Evolutionary conservation across 2,797 vertebrate genomes (phyloP), one percentile per base, ranked within the genome.

Genomic region (Lophotriccus pileatus): DNA sequence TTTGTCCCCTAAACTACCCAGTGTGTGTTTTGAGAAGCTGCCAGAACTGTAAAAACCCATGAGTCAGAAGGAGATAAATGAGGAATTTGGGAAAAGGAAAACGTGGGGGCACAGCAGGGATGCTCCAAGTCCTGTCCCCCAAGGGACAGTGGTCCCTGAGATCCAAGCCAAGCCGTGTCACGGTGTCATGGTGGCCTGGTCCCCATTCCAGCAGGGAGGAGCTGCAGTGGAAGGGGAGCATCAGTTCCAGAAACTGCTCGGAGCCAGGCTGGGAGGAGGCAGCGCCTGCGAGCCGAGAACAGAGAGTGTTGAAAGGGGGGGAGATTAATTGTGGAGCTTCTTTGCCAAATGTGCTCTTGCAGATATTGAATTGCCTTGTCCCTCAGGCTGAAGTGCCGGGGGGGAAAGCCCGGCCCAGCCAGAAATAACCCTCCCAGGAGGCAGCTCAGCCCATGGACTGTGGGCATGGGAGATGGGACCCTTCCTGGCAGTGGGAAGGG

Each of bases 341-440:
- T 81, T 41, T 92, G 92, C 93, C 94, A 96, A 96, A 78, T 32
- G 76, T 47, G 81, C 91, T 91, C 85, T 94, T 84, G 66, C 2
- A 89, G 82, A 86, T 64, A 95, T 91, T 81, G 89, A 46, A 77
- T 90, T 91, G 78, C 86, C 34, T 50, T 6, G 44, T 83, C 88
- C 59, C 84, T 73, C 73, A 6, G 58, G 46, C 46, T 3, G 3
- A 14, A 41, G 28, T 53, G 74, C 39, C 0, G 2, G 7, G 27
- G 59, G 63, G 41, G 19, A 16, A 32, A 23, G 60, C 66, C 44
- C 37, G 52, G 27, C 0, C 8, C 39, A n/a, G 94, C 52, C 93
- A 88, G 84, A 88, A 93, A 95, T 84, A 84, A 70, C 73, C 56
- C 27, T 34, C 43, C 21, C 1, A 2, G 30, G 77, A 43, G 76